phyloP scores from a whole-genome alignment of 1,140 invertebrate genomes.

The Lepidurus couesii region DNA sequence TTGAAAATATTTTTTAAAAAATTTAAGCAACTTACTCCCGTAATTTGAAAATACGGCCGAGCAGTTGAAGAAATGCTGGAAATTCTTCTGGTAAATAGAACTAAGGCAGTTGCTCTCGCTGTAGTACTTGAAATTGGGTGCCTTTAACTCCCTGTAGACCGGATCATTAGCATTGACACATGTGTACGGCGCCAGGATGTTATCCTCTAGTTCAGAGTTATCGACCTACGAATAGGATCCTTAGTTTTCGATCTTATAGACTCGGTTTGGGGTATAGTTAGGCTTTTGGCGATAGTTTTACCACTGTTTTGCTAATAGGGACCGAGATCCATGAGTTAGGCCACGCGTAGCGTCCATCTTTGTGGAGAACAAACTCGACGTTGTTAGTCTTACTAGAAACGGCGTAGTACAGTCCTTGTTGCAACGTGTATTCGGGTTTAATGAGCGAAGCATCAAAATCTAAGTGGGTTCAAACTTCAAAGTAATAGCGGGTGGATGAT shows the following conservation, averaged over 20 bases:
- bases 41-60: not conserved
- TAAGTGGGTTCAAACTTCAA: not conserved
- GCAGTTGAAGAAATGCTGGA: not conserved
- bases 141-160: not conserved
- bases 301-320: not conserved
- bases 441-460: conserved; percentile 2
- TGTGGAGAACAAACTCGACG: not conserved
- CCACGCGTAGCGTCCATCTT: not conserved
- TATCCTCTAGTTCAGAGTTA: not conserved
- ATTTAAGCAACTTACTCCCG: not conserved
- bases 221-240: not conserved
- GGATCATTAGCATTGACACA: not conserved
- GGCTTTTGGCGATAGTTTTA: not conserved
- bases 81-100: not conserved
- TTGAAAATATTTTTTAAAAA: no score
- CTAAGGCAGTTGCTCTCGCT: not conserved
- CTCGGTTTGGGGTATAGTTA: no score
- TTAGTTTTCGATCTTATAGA: not conserved
- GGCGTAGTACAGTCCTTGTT: not conserved
- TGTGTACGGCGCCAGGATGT: not conserved
- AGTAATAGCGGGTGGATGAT: not conserved
- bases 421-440: not conserved
- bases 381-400: not conserved
- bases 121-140: not conserved
- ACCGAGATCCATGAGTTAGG: not conserved